phyloP scores from a whole-genome alignment of 2,797 vertebrate species.

The Paedocypris micromegethes region DNA sequence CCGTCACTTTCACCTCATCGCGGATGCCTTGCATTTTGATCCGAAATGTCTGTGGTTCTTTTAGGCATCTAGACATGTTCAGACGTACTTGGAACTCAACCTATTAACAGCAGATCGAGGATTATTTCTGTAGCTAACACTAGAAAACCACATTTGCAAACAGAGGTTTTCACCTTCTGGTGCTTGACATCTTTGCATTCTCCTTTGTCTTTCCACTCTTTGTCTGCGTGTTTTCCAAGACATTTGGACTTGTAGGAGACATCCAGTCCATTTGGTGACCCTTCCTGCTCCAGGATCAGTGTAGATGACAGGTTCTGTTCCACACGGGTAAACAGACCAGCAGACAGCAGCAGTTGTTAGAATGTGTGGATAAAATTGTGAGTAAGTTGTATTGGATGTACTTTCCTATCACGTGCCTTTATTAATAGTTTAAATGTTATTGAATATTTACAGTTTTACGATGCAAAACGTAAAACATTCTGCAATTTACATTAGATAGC shows the following conservation, averaged over 20 bases:
- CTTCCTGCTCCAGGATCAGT: slow-evolving; percentile 65
- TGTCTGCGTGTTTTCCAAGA: slow-evolving; percentile 3
- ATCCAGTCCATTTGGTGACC: slow-evolving; percentile 57
- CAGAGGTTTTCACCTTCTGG: slow-evolving; percentile 52
- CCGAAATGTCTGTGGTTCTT: slow-evolving; percentile 49
- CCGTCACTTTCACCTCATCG: slow-evolving; percentile 62
- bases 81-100: slow-evolving; percentile 66
- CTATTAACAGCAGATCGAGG: slow-evolving; percentile 47
- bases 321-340: background rate
- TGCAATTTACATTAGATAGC: too few species aligned
- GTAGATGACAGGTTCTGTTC: slow-evolving; percentile 66
- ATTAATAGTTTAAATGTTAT: too few species aligned
- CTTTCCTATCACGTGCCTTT: too few species aligned
- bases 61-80: slow-evolving; percentile 55
- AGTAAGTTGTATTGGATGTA: too few species aligned
- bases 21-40: slow-evolving; percentile 65
- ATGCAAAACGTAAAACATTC: too few species aligned
- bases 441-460: too few species aligned
- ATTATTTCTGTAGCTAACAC: too few species aligned
- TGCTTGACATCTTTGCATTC: slow-evolving; percentile 61
- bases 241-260: slow-evolving; percentile 66
- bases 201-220: slow-evolving; percentile 41
- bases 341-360: too few species aligned
- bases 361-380: too few species aligned
- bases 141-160: background rate